These are phyloP conservation scores for Clarias fuscus DNA, from an alignment of 2,797 vertebrate genomes.

Conservation along the genomic window DNA sequence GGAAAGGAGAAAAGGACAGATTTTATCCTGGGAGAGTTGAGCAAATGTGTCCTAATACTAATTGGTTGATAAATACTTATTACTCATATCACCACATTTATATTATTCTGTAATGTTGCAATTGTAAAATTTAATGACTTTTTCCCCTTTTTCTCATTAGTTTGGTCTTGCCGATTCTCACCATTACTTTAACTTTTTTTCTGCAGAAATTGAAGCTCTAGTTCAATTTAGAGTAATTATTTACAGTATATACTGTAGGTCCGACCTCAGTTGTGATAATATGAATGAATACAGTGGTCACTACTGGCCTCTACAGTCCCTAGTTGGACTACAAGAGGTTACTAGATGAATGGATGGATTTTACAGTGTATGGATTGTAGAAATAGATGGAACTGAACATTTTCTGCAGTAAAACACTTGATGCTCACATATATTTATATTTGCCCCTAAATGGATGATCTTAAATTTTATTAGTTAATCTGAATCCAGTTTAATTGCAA, in stretches of 20 bases:
- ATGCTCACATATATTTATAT: neutral
- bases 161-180: neutral
- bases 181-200: neutral
- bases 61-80: neutral
- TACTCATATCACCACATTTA: neutral
- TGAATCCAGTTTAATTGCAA: neutral
- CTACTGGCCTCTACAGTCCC: too few relatives aligned
- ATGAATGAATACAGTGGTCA: too few relatives aligned
- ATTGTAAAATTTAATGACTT: neutral
- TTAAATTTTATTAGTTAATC: neutral
- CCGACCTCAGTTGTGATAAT: too few relatives aligned
- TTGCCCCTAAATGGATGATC: neutral
- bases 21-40: neutral
- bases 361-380: too few relatives aligned
- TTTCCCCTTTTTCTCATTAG: neutral
- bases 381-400: neutral
- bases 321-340: too few relatives aligned
- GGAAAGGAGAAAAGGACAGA: constrained; percentile 12
- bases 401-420: neutral
- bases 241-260: too few relatives aligned
- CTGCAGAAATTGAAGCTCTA: too few relatives aligned
- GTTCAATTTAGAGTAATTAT: too few relatives aligned
- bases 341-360: too few relatives aligned
- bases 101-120: neutral
- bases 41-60: neutral